These are phyloP conservation scores for Leptarthrus brevirostris DNA, from an alignment of 2,888 invertebrate species.

Conservation along the genomic window DNA sequence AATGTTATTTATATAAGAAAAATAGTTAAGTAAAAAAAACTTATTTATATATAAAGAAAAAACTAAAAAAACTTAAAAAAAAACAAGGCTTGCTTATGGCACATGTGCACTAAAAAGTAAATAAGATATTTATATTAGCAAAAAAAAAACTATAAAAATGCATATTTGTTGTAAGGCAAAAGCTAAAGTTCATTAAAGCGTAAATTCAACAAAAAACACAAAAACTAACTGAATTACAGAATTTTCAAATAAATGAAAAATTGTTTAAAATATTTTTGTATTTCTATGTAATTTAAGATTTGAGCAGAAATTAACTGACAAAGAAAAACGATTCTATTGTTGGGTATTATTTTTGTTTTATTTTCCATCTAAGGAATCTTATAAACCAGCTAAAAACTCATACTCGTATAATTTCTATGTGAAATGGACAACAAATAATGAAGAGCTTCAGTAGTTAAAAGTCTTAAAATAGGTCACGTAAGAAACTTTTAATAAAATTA, in stretches of 20 bases:
- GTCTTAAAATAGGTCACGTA: slow-evolving; percentile 33
- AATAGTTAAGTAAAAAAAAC: slow-evolving; percentile 34
- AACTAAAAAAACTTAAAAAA: slow-evolving; percentile 28
- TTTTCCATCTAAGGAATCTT: background rate
- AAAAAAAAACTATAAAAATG: slow-evolving; percentile 24
- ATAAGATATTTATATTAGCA: slow-evolving; percentile 37
- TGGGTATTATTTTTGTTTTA: slow-evolving; percentile 10
- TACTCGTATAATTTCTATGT: slow-evolving; percentile 1
- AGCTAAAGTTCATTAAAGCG: slow-evolving; percentile 34
- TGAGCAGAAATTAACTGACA: slow-evolving; percentile 15
- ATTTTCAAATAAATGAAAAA: slow-evolving; percentile 29
- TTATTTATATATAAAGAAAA: slow-evolving; percentile 46
- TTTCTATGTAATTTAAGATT: slow-evolving; percentile 51
- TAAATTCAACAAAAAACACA: slow-evolving; percentile 21
- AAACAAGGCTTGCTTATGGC: slow-evolving; percentile 43
- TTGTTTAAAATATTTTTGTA: slow-evolving; percentile 54
- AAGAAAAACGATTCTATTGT: slow-evolving; percentile 2
- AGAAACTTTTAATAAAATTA: slow-evolving; percentile 32
- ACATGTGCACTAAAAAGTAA: slow-evolving; percentile 45
- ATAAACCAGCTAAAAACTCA: background rate
- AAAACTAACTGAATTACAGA: slow-evolving; percentile 33
- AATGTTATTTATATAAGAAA: slow-evolving; percentile 44
- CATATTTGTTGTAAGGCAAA: slow-evolving; percentile 44
- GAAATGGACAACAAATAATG: slow-evolving; percentile 34
- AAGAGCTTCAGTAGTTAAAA: slow-evolving; percentile 47